A percentile compares a stretch with the other conserved stretches of the same genome.
Evolutionary conservation across 2,797 vertebrate species (phyloP).

Genomic region (Phalanger gymnotis): DNA sequence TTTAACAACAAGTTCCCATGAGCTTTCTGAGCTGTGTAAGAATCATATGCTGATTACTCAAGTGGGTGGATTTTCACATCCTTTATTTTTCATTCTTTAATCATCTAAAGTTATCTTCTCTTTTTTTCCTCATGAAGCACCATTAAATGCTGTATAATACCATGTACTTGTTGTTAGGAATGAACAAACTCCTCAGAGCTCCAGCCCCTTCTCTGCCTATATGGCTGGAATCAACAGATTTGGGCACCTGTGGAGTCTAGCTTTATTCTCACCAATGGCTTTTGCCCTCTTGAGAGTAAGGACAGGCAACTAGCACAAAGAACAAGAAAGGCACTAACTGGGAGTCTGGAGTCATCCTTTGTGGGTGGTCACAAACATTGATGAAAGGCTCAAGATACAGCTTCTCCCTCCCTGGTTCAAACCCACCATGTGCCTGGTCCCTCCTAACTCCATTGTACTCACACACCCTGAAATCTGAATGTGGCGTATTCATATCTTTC

Average conservation of each 20-base stretch:
- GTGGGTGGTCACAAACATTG: not conserved
- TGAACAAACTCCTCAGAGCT: not conserved
- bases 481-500: not conserved
- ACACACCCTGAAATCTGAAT: not conserved
- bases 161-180: not conserved
- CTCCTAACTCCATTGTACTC: not conserved
- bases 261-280: not conserved
- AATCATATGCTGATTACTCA: conserved; percentile 59
- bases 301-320: not conserved
- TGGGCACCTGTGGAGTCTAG: not conserved
- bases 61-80: conserved; percentile 41
- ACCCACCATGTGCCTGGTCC: not conserved
- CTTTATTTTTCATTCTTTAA: conserved; percentile 51
- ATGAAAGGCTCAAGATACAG: not conserved
- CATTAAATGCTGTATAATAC: not conserved
- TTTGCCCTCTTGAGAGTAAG: not conserved
- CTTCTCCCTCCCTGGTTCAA: not conserved
- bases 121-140: not conserved
- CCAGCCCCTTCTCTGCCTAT: not conserved
- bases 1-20: conserved; percentile 40
- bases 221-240: not conserved
- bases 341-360: not conserved
- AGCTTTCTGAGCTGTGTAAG: not conserved
- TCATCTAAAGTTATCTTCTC: conserved; percentile 30
- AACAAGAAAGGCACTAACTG: not conserved